A percentile compares a stretch with the other conserved stretches of the same genome.
These are phyloP conservation scores for Chloroceryle aenea DNA, from an alignment of 2,113 vertebrate species.

Conservation along the genomic window DNA sequence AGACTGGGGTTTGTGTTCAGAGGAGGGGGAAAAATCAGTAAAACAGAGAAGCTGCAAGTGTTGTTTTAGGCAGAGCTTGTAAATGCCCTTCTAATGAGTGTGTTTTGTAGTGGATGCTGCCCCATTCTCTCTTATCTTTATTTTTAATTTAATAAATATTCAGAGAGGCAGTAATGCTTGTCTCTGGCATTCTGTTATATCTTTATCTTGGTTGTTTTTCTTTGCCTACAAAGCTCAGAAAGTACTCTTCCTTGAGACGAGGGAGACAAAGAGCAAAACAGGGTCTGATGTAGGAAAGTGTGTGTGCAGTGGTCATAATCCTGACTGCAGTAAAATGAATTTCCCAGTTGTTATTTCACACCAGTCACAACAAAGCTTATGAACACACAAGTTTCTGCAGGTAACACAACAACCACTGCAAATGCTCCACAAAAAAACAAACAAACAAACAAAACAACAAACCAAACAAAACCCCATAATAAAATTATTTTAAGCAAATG, in stretches of 20 bases:
- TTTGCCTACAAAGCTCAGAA: slow-evolving; percentile 25
- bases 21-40: background rate
- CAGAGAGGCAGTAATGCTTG: slow-evolving; percentile 28
- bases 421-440: background rate
- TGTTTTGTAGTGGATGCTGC: background rate
- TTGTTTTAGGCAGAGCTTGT: slow-evolving; percentile 20
- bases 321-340: background rate
- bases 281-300: background rate
- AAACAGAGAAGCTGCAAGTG: background rate
- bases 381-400: background rate
- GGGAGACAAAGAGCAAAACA: slow-evolving; percentile 4
- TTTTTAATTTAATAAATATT: slow-evolving; percentile 55
- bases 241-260: slow-evolving; percentile 34
- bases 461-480: background rate
- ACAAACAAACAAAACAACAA: background rate
- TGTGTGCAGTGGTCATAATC: background rate
- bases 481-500: background rate
- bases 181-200: background rate
- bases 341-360: background rate
- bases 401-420: background rate
- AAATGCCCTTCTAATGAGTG: slow-evolving; percentile 15
- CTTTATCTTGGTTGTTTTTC: background rate
- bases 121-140: slow-evolving; percentile 3
- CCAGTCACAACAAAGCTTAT: background rate
- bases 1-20: background rate